Evolutionary conservation across 2,797 vertebrate genomes (phyloP).

Genomic region (Pitangus sulphuratus): DNA sequence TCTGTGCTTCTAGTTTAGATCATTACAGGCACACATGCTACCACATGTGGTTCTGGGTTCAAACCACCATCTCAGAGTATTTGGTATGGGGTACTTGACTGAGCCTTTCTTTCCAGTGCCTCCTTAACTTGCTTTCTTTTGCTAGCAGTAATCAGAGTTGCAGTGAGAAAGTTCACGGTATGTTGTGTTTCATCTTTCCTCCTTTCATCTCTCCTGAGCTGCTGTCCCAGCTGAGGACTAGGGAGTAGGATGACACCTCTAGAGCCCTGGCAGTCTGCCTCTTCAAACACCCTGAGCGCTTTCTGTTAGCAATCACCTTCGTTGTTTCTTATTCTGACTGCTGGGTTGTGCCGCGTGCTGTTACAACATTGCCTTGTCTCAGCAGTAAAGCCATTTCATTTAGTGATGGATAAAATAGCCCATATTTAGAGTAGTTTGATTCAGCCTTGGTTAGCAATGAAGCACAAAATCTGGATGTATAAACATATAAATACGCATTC

Average conservation of each 20-base stretch:
- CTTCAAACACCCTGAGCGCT: not conserved
- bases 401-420: not conserved
- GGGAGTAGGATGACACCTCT: slow-evolving; percentile 34
- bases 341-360: not conserved
- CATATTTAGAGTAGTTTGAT: slow-evolving; percentile 6
- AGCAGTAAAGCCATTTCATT: not conserved
- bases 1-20: not conserved
- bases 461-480: not conserved
- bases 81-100: not conserved
- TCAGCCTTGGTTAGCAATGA: not conserved
- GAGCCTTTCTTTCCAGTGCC: not conserved
- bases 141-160: not conserved
- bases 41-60: not conserved
- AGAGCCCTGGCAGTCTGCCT: slow-evolving; percentile 38
- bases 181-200: not conserved
- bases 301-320: slow-evolving; percentile 38
- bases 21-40: not conserved
- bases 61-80: not conserved
- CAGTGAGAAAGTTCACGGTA: not conserved
- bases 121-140: not conserved
- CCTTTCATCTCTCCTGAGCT: not conserved
- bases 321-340: not conserved
- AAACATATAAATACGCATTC: not conserved
- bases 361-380: slow-evolving; percentile 31
- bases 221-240: slow-evolving; percentile 13